Percentiles rank a stretch among this genome's conserved stretches.
phyloP scores from a whole-genome alignment of 2,113 vertebrate genomes.

The Hippoglossus stenolepis region DNA sequence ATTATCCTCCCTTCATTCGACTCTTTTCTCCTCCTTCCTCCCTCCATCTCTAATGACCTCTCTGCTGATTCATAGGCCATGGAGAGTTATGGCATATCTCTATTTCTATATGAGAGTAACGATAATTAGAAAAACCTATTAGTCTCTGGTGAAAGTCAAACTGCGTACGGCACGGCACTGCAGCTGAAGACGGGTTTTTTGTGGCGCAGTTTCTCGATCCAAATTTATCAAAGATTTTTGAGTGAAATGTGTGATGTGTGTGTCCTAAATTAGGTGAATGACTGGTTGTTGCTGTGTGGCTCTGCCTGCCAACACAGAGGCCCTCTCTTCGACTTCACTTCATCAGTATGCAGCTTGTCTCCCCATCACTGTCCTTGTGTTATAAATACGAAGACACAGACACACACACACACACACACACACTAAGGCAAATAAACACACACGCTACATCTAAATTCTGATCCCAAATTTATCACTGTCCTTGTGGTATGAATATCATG shows the following conservation, averaged over 20 bases:
- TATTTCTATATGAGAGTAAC: constrained; percentile 36
- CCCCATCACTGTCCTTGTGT: constrained; percentile 75
- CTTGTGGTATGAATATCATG: constrained; percentile 66
- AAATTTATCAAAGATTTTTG: constrained; percentile 18
- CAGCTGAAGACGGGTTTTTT: constrained; percentile 25
- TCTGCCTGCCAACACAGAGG: constrained; percentile 75
- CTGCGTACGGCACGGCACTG: neutral
- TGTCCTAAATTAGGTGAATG: constrained; percentile 77
- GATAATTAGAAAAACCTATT: constrained; percentile 56
- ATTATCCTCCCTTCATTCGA: constrained; percentile 48
- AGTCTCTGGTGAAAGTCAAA: constrained; percentile 41
- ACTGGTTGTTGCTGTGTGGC: constrained; percentile 71
- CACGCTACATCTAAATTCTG: constrained; percentile 56
- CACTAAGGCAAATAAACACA: constrained; percentile 27
- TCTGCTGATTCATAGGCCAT: constrained; percentile 64
- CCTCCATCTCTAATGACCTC: constrained; percentile 58
- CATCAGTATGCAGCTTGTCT: constrained; percentile 74
- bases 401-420: constrained; percentile 46
- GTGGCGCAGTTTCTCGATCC: neutral
- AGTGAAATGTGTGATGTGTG: constrained; percentile 14
- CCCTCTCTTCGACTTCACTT: constrained; percentile 73
- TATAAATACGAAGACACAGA: constrained; percentile 65
- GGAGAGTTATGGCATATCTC: constrained; percentile 53
- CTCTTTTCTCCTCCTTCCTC: constrained; percentile 32
- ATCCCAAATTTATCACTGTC: constrained; percentile 52